Conservation (phyloP, 2,888 invertebrate species). For the Pristionchus exspectatus region DNA sequence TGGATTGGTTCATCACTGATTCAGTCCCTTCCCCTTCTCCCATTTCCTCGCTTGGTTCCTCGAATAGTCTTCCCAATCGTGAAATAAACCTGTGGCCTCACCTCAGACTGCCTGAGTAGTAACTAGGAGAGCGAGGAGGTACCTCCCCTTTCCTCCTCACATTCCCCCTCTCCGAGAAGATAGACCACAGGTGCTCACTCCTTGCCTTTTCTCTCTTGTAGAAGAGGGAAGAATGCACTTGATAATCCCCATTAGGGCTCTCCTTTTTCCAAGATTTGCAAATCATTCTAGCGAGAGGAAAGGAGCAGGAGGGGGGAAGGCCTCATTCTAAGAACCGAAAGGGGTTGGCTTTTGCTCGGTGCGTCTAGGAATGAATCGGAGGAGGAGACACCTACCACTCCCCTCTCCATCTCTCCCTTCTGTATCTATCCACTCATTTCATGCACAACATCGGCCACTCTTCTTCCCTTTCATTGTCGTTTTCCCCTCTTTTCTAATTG, state of each 20-base stretch:
- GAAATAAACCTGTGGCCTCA: neutral
- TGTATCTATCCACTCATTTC: slow-evolving; percentile 32
- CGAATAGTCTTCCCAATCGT: neutral
- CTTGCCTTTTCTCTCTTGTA: neutral
- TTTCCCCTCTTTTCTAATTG: neutral
- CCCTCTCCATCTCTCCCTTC: slow-evolving; percentile 2
- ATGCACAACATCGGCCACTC: neutral
- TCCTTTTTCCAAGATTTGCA: neutral
- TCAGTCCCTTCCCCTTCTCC: neutral
- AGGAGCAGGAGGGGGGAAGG: neutral
- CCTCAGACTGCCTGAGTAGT: neutral
- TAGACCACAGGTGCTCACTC: neutral
- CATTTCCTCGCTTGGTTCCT: neutral
- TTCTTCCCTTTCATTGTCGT: neutral
- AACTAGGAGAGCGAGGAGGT: neutral
- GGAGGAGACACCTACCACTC: neutral
- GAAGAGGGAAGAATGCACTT: neutral
- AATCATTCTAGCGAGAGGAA: slow-evolving; percentile 1
- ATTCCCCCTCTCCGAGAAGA: neutral
- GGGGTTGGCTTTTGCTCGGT: neutral
- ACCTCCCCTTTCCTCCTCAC: neutral
- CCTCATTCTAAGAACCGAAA: neutral
- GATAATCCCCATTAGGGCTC: slow-evolving; percentile 13
- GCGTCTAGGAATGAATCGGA: neutral
- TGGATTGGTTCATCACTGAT: neutral